phyloP scores from a whole-genome alignment of 2,113 vertebrate genomes.

The Trichechus manatus region DNA sequence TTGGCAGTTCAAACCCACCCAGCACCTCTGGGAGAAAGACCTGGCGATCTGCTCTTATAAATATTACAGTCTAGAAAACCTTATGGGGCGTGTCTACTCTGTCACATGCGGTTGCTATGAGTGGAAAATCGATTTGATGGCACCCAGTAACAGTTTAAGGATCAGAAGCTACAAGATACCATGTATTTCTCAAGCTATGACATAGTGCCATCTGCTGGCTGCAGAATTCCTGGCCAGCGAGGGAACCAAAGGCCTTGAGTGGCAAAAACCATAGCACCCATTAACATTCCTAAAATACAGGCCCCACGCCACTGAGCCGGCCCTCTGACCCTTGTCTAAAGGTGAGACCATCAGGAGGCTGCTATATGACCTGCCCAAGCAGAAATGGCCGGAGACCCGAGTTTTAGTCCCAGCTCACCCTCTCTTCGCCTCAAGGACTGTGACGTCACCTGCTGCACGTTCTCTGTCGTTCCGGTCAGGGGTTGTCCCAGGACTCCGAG shows the following conservation, averaged over 20 bases:
- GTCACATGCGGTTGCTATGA: no score
- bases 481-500: not conserved
- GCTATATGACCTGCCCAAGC: not conserved
- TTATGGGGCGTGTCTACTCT: no score
- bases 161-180: not conserved
- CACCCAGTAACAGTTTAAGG: not conserved
- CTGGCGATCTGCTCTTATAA: no score
- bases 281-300: not conserved
- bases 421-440: not conserved
- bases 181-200: not conserved
- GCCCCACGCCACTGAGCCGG: not conserved
- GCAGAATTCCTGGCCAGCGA: not conserved
- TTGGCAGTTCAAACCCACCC: no score
- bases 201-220: accelerated
- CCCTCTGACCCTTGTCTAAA: not conserved
- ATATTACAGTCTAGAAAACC: no score
- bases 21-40: no score
- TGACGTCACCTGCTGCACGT: not conserved
- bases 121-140: no score
- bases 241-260: not conserved
- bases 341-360: not conserved
- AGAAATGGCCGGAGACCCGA: not conserved
- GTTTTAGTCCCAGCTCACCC: not conserved
- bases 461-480: not conserved
- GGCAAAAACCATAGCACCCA: accelerated